A percentile compares a stretch with the other conserved stretches of the same genome.
Evolutionary conservation across 1,140 invertebrate species (phyloP).

Genomic region (Temnothorax longispinosus): DNA sequence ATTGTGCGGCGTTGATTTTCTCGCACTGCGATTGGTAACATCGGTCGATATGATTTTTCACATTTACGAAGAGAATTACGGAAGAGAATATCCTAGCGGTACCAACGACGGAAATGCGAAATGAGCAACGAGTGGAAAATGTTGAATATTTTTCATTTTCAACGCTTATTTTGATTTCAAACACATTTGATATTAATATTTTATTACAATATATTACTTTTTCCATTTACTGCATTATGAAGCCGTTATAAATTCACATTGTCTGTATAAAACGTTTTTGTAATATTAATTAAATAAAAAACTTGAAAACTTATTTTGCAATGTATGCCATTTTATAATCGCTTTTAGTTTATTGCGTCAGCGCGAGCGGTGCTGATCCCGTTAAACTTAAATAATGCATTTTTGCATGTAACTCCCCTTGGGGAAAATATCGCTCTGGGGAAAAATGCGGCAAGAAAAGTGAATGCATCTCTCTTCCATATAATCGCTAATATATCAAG

Average conservation of each 20-base stretch:
- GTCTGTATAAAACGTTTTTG: conserved; percentile 26
- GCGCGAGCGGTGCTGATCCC: not conserved
- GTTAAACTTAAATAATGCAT: conserved; percentile 50
- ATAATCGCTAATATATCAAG: conserved; percentile 44
- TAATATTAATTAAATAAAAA: conserved; percentile 21
- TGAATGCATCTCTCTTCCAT: conserved; percentile 11
- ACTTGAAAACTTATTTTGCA: conserved; percentile 30
- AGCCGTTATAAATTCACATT: conserved; percentile 32
- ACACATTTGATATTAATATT: conserved; percentile 45
- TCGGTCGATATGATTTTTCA: conserved; percentile 6
- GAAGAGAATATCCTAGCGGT: not conserved
- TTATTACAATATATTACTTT: conserved; percentile 47
- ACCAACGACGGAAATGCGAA: not conserved
- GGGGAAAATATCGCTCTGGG: conserved; percentile 27
- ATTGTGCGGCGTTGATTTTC: not conserved
- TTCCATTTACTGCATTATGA: conserved; percentile 32
- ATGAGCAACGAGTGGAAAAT: conserved; percentile 8
- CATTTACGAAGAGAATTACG: not conserved
- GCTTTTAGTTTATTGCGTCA: conserved; percentile 16
- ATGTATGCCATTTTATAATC: conserved; percentile 30
- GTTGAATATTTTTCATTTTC: conserved; percentile 42
- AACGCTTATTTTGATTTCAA: conserved; percentile 49
- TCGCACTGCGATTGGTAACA: not conserved
- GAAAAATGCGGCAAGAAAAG: conserved; percentile 12
- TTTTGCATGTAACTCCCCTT: conserved; percentile 47